Percentiles rank a stretch among this genome's conserved stretches.
These are phyloP conservation scores for Epizoanthus ramosus DNA, from an alignment of 92 coral and sea anemone genomes.

Conservation along the genomic window DNA sequence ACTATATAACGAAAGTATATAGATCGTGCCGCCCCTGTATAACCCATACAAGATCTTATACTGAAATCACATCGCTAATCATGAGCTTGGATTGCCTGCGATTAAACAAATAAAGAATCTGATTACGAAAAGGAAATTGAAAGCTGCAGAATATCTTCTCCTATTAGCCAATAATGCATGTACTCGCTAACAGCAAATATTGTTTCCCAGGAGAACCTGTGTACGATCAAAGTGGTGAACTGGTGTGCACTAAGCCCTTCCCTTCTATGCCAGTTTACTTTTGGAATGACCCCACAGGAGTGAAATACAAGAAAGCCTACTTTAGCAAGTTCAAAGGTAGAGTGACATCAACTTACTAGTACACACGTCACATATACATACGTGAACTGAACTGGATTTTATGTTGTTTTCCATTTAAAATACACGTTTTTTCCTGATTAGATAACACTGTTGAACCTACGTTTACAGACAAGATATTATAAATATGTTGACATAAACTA, in stretches of 20 bases:
- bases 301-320: slow-evolving; percentile 92
- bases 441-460: no score
- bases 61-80: no score
- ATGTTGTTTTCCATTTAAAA: no score
- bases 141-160: neutral
- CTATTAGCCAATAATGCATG: no score
- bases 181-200: neutral
- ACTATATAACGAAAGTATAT: no score
- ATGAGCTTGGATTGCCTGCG: no score
- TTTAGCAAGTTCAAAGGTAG: slow-evolving; percentile 85
- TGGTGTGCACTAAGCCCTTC: slow-evolving; percentile 91
- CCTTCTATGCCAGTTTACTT: slow-evolving; percentile 96
- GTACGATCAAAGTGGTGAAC: slow-evolving; percentile 87
- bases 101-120: neutral
- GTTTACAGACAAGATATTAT: no score
- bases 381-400: neutral
- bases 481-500: no score
- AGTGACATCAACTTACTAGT: neutral
- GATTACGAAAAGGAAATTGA: neutral
- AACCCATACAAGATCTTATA: no score
- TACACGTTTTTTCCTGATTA: no score
- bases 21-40: no score
- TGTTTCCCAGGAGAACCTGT: slow-evolving; percentile 68
- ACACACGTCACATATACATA: neutral
- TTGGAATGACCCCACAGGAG: slow-evolving; percentile 91